Base-by-base conservation (phyloP, 2,888 invertebrate species). In the Limenitis camilla region DNA sequence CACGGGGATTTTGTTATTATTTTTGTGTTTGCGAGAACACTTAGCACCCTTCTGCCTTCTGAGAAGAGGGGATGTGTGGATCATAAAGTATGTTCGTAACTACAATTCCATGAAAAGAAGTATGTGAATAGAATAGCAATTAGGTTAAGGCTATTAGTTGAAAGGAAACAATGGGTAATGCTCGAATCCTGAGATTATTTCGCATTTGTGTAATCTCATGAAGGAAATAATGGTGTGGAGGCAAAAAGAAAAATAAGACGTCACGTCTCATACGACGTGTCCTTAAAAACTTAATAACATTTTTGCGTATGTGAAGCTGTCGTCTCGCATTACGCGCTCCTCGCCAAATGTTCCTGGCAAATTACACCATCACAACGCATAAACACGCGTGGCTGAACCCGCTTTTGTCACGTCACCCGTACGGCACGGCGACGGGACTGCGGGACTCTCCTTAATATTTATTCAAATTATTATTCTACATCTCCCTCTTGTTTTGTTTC, bases 1-100 rank as follows among this genome's bases (percentile, higher is more conserved):
- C 83, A 83, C 77, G 74, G 80, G 77, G 84, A 85, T 85, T 85
- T 83, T 79, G 84, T 85, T 86, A 86, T 86, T 87, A 86, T 86
- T 86, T 82, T 83, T 81, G 81, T 85, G 86, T 87, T 86, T 84
- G 84, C 80, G 72, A 79, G 82, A 78, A 77, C 3, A 3, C 19
- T 19, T 19, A 19, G 19, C 19, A 19, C 19, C 19, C 19, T 19
- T 19, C 19, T 19, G 19, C 19, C 19, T 19, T 19, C 19, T 19
- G 19, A 64, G 83, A 85, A 85, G 65, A 66, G 73, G 79, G 81
- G 81, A 81, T 81, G 77, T 79, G 75, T 72, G 74, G 68, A 73
- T 73, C 68, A 69, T 78, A 75, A 78, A 78, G 69, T 62, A 67
- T 68, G 59, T 67, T 73, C 73, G 75, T 76, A 76, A 78, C 74